A percentile compares a stretch with the other conserved stretches of the same genome.
Conservation (phyloP, 1,140 invertebrate genomes). For the Brachionus rubens region DNA sequence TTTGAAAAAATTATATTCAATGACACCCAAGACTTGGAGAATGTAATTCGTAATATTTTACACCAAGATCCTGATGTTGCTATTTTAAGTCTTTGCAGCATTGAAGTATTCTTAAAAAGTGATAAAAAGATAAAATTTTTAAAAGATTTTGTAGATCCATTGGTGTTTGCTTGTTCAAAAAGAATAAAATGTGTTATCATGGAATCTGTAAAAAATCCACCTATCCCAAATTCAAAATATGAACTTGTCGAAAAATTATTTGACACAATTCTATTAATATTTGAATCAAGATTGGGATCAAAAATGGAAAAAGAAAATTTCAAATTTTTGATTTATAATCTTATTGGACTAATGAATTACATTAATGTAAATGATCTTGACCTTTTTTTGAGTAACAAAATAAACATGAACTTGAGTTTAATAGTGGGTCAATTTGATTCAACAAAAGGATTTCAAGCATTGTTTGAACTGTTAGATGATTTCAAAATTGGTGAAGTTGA, state of each 20-base stretch:
- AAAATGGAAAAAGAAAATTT: neutral
- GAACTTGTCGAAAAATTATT: neutral
- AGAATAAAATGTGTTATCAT: neutral
- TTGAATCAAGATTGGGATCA: neutral
- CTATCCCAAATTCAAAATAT: too few species aligned
- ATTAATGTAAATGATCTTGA: neutral
- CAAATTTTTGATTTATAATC: neutral
- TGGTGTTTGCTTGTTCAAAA: neutral
- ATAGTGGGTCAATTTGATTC: neutral
- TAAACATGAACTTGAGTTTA: neutral
- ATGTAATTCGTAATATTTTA: neutral
- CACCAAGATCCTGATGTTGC: neutral
- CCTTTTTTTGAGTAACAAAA: neutral
- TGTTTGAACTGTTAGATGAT: slow-evolving; percentile 8
- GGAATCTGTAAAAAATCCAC: neutral
- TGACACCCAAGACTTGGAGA: neutral
- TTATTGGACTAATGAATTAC: neutral
- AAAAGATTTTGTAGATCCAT: neutral
- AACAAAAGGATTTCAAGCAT: neutral
- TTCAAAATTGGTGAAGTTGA: neutral
- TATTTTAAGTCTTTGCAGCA: neutral
- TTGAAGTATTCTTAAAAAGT: neutral
- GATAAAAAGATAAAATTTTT: neutral
- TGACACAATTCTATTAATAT: neutral
- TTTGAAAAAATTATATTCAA: neutral